These are phyloP conservation scores for Phataginus tetradactyla DNA, from an alignment of 2,797 vertebrate genomes.

Conservation along the genomic window DNA sequence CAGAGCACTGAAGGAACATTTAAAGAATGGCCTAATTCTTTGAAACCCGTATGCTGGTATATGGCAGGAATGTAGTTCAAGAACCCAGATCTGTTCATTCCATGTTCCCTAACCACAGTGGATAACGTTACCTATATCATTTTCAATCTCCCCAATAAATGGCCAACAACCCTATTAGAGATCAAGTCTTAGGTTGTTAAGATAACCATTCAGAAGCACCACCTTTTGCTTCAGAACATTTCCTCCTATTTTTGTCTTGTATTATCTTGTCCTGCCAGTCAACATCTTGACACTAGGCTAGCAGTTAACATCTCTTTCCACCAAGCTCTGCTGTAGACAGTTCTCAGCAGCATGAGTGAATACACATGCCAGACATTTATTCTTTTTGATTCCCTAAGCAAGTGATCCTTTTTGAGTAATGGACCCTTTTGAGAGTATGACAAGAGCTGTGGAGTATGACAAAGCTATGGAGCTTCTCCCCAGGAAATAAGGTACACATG, in stretches of 20 bases:
- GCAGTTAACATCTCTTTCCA: slow-evolving; percentile 37
- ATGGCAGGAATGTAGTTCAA: not conserved
- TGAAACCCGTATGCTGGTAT: not conserved
- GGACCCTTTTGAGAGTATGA: not conserved
- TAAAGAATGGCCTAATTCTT: not conserved
- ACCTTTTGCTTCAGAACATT: slow-evolving; percentile 29
- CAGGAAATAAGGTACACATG: not conserved
- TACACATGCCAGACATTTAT: not conserved
- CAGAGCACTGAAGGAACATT: not conserved
- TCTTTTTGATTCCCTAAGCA: not conserved
- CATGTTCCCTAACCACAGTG: not conserved
- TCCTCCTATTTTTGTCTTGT: slow-evolving; percentile 19
- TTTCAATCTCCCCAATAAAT: not conserved
- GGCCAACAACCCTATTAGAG: not conserved
- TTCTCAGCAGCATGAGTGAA: not conserved
- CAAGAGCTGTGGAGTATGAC: not conserved
- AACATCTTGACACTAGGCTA: slow-evolving; percentile 9
- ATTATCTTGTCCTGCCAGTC: slow-evolving; percentile 45
- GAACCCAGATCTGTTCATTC: not conserved
- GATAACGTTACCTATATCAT: not conserved
- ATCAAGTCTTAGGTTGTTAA: not conserved
- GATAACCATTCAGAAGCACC: not conserved
- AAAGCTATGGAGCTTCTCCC: not conserved
- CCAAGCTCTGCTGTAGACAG: not conserved
- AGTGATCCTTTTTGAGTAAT: slow-evolving; percentile 37